These are phyloP conservation scores for Actenoides lindsayi DNA, from an alignment of 2,113 vertebrate species.

Conservation along the genomic window DNA sequence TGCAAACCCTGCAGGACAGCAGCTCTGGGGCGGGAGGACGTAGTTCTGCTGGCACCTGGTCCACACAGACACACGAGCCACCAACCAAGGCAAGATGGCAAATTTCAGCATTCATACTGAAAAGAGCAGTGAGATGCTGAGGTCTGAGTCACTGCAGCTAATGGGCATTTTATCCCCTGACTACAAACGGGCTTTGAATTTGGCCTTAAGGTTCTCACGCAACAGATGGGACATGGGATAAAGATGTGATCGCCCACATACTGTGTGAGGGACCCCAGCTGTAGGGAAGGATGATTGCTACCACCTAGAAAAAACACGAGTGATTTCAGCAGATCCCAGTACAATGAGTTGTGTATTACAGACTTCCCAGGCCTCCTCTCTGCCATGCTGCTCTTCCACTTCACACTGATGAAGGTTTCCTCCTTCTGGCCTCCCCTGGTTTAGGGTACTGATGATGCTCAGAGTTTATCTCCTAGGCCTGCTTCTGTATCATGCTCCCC, in stretches of 20 bases:
- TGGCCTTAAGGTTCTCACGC: background rate
- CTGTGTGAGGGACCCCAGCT: background rate
- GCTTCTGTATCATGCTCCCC: background rate
- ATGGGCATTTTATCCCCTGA: background rate
- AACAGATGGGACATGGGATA: background rate
- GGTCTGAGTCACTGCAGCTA: background rate
- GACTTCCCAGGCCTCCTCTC: background rate
- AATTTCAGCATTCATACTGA: background rate
- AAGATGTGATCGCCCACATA: background rate
- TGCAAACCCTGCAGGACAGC: background rate
- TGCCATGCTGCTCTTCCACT: background rate
- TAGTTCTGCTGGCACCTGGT: background rate
- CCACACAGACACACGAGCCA: background rate
- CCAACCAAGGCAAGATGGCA: background rate
- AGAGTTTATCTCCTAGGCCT: background rate
- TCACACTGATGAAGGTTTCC: background rate
- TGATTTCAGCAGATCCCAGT: background rate
- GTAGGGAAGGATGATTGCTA: background rate
- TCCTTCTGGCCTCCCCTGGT: background rate
- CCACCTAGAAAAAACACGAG: background rate
- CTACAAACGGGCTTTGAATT: background rate
- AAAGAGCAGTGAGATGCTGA: background rate
- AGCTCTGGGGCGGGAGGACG: rapidly evolving
- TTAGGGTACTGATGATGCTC: background rate
- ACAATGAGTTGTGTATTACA: background rate